Conservation (phyloP, 2,113 vertebrate genomes). For the Maccullochella peelii region DNA sequence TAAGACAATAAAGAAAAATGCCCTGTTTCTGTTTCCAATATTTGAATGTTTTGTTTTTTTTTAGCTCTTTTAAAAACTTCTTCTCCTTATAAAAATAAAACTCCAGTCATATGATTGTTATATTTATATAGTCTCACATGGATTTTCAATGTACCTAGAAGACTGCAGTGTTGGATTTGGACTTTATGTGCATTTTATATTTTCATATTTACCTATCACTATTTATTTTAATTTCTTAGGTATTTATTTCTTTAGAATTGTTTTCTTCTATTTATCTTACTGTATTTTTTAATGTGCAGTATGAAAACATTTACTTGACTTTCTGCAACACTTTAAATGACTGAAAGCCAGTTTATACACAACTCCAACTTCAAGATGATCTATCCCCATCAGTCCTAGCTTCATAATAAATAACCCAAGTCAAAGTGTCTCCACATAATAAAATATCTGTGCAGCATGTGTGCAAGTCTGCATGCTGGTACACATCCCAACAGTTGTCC, state of each 20-base stretch:
- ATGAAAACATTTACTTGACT: neutral
- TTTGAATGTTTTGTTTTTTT: neutral
- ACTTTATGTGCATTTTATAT: neutral
- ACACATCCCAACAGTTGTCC: conserved; percentile 38
- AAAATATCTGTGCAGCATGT: conserved; percentile 1
- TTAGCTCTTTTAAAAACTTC: neutral
- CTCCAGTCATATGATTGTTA: neutral
- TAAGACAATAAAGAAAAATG: neutral
- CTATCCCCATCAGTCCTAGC: neutral
- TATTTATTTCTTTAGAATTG: neutral
- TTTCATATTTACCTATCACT: neutral
- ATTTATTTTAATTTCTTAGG: neutral
- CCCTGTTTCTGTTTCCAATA: neutral
- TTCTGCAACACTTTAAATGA: neutral
- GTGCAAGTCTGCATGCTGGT: neutral
- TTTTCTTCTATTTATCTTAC: neutral
- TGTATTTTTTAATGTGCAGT: neutral
- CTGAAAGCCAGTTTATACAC: neutral
- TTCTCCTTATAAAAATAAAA: neutral
- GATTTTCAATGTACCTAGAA: neutral
- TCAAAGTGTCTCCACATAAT: conserved; percentile 5
- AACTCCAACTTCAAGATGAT: neutral
- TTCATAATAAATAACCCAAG: neutral
- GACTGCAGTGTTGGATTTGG: no score
- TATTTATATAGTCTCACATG: neutral